These are phyloP conservation scores for Meles meles DNA, from an alignment of 2,113 vertebrate species.

Conservation along the genomic window DNA sequence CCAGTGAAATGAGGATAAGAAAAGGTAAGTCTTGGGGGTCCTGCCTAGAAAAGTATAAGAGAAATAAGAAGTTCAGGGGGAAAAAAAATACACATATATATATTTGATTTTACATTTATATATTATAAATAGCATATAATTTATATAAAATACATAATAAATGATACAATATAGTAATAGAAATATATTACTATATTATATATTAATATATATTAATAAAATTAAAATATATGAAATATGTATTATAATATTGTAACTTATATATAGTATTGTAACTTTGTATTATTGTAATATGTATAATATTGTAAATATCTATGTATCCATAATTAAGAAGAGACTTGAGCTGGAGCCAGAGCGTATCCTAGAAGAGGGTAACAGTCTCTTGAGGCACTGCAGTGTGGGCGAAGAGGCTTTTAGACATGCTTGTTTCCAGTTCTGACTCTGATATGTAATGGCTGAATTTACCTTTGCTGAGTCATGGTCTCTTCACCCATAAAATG, in stretches of 20 bases:
- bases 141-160: too few species aligned
- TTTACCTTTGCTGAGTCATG: not conserved
- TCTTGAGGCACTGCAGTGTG: not conserved
- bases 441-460: not conserved
- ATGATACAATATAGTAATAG: not conserved
- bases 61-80: not conserved
- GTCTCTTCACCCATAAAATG: not conserved
- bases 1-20: not conserved
- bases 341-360: not conserved
- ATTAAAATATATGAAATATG: too few species aligned
- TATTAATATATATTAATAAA: too few species aligned
- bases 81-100: not conserved
- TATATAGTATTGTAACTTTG: not conserved
- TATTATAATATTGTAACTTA: too few species aligned
- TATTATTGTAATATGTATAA: not conserved
- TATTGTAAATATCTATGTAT: not conserved
- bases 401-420: not conserved
- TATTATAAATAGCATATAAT: not conserved
- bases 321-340: not conserved
- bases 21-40: not conserved
- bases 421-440: not conserved
- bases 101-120: too few species aligned
- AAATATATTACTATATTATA: too few species aligned
- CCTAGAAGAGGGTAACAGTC: not conserved
- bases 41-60: not conserved